These are phyloP conservation scores for Papilio demoleus DNA, from an alignment of 2,888 invertebrate species.

Conservation along the genomic window DNA sequence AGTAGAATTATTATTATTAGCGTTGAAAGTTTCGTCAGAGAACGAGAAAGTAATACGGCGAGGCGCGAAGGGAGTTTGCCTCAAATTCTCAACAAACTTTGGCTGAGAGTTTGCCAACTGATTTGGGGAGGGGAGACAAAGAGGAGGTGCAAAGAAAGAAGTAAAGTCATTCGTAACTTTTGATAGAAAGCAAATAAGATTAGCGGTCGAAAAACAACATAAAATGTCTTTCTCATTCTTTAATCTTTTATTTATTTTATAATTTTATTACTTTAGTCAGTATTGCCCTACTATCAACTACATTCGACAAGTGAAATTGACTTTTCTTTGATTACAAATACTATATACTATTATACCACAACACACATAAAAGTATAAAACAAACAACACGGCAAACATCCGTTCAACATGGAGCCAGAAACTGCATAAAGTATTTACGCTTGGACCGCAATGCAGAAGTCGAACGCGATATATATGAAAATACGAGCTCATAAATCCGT, in stretches of 20 bases:
- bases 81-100: constrained; percentile 72
- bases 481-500: constrained; percentile 37
- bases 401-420: constrained; percentile 18
- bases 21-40: constrained; percentile 69
- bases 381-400: constrained; percentile 46
- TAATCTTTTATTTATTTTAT: no score
- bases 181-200: constrained; percentile 82
- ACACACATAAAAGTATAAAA: not conserved
- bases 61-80: constrained; percentile 54
- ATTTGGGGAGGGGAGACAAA: constrained; percentile 76
- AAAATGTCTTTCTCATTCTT: not conserved
- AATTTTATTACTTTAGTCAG: no score
- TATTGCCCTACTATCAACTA: no score
- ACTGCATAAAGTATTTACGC: constrained; percentile 32
- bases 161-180: constrained; percentile 72
- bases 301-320: no score
- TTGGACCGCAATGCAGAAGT: constrained; percentile 33
- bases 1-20: constrained; percentile 80
- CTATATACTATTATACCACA: not conserved
- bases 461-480: constrained; percentile 39
- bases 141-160: constrained; percentile 47
- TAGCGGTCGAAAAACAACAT: constrained; percentile 74
- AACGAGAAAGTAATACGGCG: constrained; percentile 78
- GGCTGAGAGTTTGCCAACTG: constrained; percentile 76
- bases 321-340: not conserved